Evolutionary conservation across 2,888 invertebrate species (phyloP).

Genomic region (Pseudeuparius sepicola): DNA sequence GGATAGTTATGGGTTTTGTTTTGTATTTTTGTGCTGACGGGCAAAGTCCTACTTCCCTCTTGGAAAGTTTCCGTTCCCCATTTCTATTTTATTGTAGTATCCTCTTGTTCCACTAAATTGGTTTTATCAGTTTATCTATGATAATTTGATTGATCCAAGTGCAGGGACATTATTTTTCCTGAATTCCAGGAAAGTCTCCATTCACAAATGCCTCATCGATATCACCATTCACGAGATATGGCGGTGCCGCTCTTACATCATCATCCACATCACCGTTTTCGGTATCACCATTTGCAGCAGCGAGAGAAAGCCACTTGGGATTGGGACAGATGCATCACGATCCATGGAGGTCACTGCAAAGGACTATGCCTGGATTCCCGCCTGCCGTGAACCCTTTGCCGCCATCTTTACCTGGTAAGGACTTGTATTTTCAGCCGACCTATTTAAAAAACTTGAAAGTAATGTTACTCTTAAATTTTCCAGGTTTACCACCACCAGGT

Average conservation of each 20-base stretch:
- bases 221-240: conserved; percentile 75
- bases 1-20: too few species aligned
- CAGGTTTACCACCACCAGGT: conserved; percentile 30
- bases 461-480: too few species aligned
- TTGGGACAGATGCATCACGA: conserved; percentile 49
- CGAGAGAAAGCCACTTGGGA: conserved; percentile 28
- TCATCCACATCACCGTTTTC: conserved; percentile 56
- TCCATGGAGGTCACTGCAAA: conserved; percentile 60
- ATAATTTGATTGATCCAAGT: too few species aligned
- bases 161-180: too few species aligned
- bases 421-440: conserved; percentile 2
- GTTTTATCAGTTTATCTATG: too few species aligned
- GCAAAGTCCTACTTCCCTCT: too few species aligned
- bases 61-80: too few species aligned
- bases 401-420: conserved; percentile 35
- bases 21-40: too few species aligned
- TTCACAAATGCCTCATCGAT: conserved; percentile 51
- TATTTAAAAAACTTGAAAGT: too few species aligned
- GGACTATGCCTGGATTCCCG: conserved; percentile 45
- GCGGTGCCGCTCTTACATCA: conserved; percentile 41
- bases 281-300: conserved; percentile 56
- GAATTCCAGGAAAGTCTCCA: conserved; percentile 30
- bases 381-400: conserved; percentile 40
- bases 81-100: too few species aligned
- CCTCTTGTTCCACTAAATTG: too few species aligned